Base-by-base conservation (phyloP, 2,797 vertebrate genomes). In the Poecilia velifera region DNA sequence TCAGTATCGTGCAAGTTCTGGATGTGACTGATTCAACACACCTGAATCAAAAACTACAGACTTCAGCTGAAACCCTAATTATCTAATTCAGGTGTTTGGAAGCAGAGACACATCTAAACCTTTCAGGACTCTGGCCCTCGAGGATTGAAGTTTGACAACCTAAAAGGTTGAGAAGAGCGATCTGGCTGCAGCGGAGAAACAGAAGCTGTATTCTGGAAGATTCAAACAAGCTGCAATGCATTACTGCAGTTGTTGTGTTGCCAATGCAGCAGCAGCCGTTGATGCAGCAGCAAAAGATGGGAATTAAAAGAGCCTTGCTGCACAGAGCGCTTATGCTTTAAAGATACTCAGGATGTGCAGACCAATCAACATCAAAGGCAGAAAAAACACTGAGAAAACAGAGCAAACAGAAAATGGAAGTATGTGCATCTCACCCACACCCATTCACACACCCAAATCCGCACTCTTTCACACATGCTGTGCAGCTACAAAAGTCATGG, bases 91-190 rank as follows among this genome's bases (percentile, higher is more conserved):
- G 68, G 64, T 68, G 8, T 66, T 14, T 28, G 2, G 18, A 66
- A 68, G 36, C 64, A 68, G 36, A 68, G 36, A 28, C 41, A 45
- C 41, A 45, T 14, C 25, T n/a, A 3, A 71, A 71, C 39, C 41
- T 45, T 45, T 12, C 68, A 71, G 43, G 25, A 45, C 10, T 14
- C 25, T n/a, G 41, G 39, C 39, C 39, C 66, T 70, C 1, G 4
- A 43, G 66, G 43, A 72, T 25, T 46, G 2, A 28, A 46, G 68
- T 71, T 28, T 71, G 25, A 72, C 68, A 72, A n/a, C n/a, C 14
- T 14, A 28, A 28, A 72, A 66, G 72, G 84, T 87, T 88, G 91
- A 93, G 91, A 94, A 91, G 75, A 89, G 89, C 51, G 83, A 87
- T 78, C 79, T 85, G 84, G 87, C 83, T 78, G 78, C 77, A 84